These are phyloP conservation scores for Gastrophryne carolinensis DNA, from an alignment of 2,797 vertebrate species.

Conservation along the genomic window DNA sequence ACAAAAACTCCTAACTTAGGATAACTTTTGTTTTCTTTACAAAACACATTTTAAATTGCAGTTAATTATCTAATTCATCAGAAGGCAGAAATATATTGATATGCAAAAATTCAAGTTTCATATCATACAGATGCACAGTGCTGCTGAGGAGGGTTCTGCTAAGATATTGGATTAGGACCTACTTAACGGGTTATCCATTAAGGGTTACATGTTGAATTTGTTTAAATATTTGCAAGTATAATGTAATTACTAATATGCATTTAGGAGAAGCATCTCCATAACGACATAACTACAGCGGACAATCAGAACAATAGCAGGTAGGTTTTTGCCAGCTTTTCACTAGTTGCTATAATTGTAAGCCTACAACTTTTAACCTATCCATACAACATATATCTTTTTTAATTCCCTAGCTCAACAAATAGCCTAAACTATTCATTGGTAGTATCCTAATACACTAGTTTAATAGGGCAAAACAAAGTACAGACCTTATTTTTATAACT, in stretches of 20 bases:
- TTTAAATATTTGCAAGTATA: not conserved
- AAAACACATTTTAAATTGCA: slow-evolving; percentile 24
- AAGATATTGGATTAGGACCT: not conserved
- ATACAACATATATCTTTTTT: too few species aligned
- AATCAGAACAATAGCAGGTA: not conserved
- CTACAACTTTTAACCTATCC: too few species aligned
- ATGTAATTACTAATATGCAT: not conserved
- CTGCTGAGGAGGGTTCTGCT: not conserved
- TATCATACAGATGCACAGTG: slow-evolving; percentile 26
- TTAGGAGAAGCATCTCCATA: not conserved
- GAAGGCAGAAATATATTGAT: slow-evolving; percentile 26
- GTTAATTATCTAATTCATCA: slow-evolving; percentile 5
- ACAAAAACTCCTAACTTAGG: slow-evolving; percentile 39
- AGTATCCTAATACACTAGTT: too few species aligned
- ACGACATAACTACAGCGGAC: not conserved
- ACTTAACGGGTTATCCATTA: not conserved
- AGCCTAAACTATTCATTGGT: too few species aligned
- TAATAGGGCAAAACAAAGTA: too few species aligned
- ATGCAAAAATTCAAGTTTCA: slow-evolving; percentile 45
- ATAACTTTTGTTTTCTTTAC: slow-evolving; percentile 21
- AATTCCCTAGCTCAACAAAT: too few species aligned
- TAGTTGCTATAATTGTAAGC: too few species aligned
- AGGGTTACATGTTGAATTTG: not conserved
- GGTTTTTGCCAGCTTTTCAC: not conserved
- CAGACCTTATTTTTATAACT: too few species aligned